Conservation (phyloP, 2,113 vertebrate genomes). For the Pollachius pollachius region DNA sequence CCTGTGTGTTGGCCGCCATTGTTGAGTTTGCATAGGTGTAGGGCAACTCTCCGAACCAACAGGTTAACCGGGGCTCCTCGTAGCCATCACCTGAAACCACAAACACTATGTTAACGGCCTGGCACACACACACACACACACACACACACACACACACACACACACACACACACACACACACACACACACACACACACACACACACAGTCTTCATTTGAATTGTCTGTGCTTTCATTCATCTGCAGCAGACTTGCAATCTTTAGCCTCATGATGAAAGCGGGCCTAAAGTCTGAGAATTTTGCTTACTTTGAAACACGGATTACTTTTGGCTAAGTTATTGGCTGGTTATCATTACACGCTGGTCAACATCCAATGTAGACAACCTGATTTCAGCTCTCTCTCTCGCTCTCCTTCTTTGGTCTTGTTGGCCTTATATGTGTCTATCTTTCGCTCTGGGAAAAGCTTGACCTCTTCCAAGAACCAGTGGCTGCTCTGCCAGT, state of each 20-base stretch:
- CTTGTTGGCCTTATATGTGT: too few species aligned
- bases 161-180: background rate
- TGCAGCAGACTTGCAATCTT: too few species aligned
- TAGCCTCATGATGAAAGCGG: too few species aligned
- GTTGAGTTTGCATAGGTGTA: conserved; percentile 89
- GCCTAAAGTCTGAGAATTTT: too few species aligned
- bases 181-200: conserved; percentile 4
- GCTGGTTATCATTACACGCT: too few species aligned
- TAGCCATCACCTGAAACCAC: conserved; percentile 79
- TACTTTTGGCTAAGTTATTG: too few species aligned
- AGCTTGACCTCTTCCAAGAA: conserved; percentile 30
- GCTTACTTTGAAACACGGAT: too few species aligned
- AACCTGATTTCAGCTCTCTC: too few species aligned
- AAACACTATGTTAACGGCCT: conserved; percentile 26
- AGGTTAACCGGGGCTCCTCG: conserved; percentile 89
- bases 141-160: conserved; percentile 9
- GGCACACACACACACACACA: conserved; percentile 5
- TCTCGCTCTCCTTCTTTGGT: too few species aligned
- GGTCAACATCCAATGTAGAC: too few species aligned
- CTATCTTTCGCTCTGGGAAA: conserved; percentile 12
- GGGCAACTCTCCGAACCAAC: conserved; percentile 91
- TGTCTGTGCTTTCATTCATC: too few species aligned
- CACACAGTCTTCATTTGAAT: background rate
- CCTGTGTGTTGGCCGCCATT: conserved; percentile 86
- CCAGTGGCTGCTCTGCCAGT: conserved; percentile 7